Base-by-base conservation (phyloP, 2,888 invertebrate genomes). In the Drosophila mercatorum region DNA sequence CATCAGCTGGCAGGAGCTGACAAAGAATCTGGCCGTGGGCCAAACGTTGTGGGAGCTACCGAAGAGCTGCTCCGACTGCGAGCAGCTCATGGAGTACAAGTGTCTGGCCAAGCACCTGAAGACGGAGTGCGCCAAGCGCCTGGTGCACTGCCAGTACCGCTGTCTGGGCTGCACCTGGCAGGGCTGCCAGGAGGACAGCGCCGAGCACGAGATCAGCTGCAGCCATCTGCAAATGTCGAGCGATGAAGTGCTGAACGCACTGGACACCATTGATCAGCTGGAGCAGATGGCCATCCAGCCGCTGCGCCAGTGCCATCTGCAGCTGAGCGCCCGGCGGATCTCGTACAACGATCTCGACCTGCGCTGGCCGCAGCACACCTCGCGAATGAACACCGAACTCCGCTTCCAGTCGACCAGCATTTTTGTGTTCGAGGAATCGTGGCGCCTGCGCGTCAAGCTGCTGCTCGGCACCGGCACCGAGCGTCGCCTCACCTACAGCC, bases 121-220 rank as follows among this genome's bases (percentile, higher is more conserved):
- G 11, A n/a, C 10, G 11, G 66, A 68, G n/a, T 81, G 80, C 5
- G 3, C 8, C 17, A 69, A 58, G 47, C 75, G 81, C 0, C 0
- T 14, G n/a, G 75, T 78, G 3, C 7, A 26, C 1, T 81, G 80
- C 41, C 28, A 47, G 22, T 72, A 68, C n/a, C 64, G 43, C 5
- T 69, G 67, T 7, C 57, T 80, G 12, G 80, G 80, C 46, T 80
- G 80, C 57, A 28, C 2, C 7, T 80, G 80, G 81, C 7, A 22
- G n/a, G 74, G 78, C 14, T 36, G 34, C 3, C 49, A 59, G 7
- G 59, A 53, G 10, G 17, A 17, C 0, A 34, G 59, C 3, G 43
- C 0, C 0, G 31, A 40, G 3, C 81, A 80, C n/a, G 68, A 72
- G 43, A 12, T 14, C 0, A 14, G 1, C 22, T 80, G 80, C 53